Evolutionary conservation across 2,113 vertebrate genomes (phyloP), one percentile per base, ranked within the genome.

Genomic region (Chloebia gouldiae): DNA sequence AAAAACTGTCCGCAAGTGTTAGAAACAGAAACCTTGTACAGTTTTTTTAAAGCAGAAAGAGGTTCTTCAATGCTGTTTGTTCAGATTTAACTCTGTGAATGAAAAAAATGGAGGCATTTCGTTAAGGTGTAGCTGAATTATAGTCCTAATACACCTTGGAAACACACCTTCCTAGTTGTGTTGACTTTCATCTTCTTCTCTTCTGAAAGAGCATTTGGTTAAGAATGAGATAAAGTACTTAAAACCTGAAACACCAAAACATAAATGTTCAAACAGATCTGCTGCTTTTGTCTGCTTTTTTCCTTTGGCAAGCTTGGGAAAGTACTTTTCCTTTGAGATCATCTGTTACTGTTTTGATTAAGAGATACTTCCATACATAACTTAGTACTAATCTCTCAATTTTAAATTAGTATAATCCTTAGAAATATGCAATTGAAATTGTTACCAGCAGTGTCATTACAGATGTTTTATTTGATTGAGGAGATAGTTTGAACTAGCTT

Each of bases 401-500:
- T 53, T 80, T 65, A 82, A 63, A 79, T 57, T 6, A 39, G 30
- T 76, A 47, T 59, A 82, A 79, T 81, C 37, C 42, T 68, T 84
- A 91, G 70, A 93, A 92, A 76, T 66, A 57, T 20, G 35, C 70
- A 90, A 72, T 18, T 87, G 33, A 91, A 91, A 81, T 82, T 72
- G 37, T 61, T 85, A 51, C 66, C 57, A 79, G 37, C 45, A 65
- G 39, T 33, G 37, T 56, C 66, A 54, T 85, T 88, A 89, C 33
- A 91, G 28, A 53, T 87, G 78, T 91, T 95, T 91, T 92, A 65
- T 91, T 79, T 94, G 49, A 83, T 66, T 63, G 45, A 82, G 71
- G 31, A 18, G 40, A 59, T 25, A 83, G 35, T 75, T 86, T 73
- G 86, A 95, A 77, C 35, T 59, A 78, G 79, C 11, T 95, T 90